Percentiles rank a stretch among this genome's conserved stretches.
These are phyloP conservation scores for Mirounga angustirostris DNA, from an alignment of 2,113 vertebrate species.

Conservation along the genomic window DNA sequence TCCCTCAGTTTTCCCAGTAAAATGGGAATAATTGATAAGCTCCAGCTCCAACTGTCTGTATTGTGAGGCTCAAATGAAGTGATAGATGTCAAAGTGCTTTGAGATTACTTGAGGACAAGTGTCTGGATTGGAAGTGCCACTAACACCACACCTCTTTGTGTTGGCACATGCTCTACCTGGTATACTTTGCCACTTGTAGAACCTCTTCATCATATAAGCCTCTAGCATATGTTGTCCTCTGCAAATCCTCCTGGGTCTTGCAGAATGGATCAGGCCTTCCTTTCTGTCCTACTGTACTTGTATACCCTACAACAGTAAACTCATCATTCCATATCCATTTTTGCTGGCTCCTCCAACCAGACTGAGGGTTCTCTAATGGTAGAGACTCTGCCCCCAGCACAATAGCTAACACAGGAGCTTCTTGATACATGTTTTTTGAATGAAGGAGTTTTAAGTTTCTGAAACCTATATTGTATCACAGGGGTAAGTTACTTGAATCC, in stretches of 20 bases:
- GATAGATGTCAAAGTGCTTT: neutral
- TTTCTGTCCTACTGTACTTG: neutral
- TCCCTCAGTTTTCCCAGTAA: neutral
- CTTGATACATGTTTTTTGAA: neutral
- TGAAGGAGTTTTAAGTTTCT: neutral
- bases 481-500: neutral
- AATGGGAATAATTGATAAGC: constrained; percentile 1
- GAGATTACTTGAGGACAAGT: neutral
- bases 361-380: neutral
- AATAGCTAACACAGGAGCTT: neutral
- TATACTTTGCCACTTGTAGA: neutral
- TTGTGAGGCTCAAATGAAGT: neutral
- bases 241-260: neutral
- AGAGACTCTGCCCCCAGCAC: neutral
- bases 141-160: neutral
- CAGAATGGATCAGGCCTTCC: neutral
- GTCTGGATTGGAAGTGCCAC: neutral
- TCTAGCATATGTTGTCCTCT: neutral
- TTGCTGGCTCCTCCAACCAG: neutral
- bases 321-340: neutral
- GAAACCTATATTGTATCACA: neutral
- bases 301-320: neutral
- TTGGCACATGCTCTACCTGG: neutral
- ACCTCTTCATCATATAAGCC: neutral
- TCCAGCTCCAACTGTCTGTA: neutral